Evolutionary conservation across 2,888 invertebrate species (phyloP), one percentile per base, ranked within the genome.

Genomic region (Mechanitis mazaeus): DNA sequence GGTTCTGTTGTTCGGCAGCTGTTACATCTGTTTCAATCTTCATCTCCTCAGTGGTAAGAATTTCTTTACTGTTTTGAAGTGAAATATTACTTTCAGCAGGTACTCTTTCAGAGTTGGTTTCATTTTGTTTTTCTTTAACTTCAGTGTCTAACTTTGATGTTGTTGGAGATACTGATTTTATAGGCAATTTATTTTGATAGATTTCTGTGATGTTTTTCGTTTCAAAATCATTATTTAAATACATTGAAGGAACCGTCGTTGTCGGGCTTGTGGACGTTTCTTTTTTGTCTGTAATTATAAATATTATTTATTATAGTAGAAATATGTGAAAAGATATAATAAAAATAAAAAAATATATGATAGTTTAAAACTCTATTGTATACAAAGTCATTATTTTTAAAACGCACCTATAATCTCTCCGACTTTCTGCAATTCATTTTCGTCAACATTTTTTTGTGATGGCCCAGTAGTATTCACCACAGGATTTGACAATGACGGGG

Each of bases 351-450:
- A 53, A 42, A 12, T 42, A 12, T 42, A 4, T 54, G 6, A 28
- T n/a, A 28, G 11, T 59, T 50, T 45, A 20, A 56, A 56, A 45
- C 42, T 46, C 45, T 50, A 33, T 31, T 54, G 28, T 1, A 28
- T 11, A 46, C 28, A 57, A 35, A 9, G 28, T 3, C 59, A 31
- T 33, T 42, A 45, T 33, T 9, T 38, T 35, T 42, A 63, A 56
- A 65, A 73, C 79, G 76, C 55, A 90, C 90, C 88, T 78, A 74
- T 66, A 62, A 78, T 68, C 78, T 88, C 88, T 38, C 81, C 82
- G 65, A 88, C 84, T 70, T 87, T 89, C 68, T 90, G 89, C 60
- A 90, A 65, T 56, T 90, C 90, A 64, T 89, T 90, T 73, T 90
- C 90, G 68, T 85, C 82, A 7, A 79, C 66, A 61, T 63, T 81